Evolutionary conservation across 2,888 invertebrate species (phyloP).

Genomic region (Lordiphosa andalusiaca): DNA sequence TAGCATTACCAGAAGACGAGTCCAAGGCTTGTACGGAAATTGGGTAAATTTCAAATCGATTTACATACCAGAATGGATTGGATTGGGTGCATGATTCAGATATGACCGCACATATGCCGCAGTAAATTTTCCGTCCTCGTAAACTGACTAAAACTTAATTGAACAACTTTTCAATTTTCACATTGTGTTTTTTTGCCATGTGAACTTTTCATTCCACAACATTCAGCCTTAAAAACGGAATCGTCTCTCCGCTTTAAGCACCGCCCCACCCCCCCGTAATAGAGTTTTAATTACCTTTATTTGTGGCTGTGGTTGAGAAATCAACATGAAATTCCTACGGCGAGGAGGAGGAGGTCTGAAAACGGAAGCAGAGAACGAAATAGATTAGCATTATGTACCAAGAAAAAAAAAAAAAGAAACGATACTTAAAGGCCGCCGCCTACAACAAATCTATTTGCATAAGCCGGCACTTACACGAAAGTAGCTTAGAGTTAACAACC

Average conservation of each 20-base stretch:
- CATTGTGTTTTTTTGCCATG: too few relatives aligned
- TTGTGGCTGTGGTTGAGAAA: constrained; percentile 54
- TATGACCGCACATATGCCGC: too few relatives aligned
- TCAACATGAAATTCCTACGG: constrained; percentile 45
- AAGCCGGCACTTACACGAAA: too few relatives aligned
- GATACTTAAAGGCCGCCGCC: neutral
- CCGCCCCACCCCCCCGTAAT: constrained; percentile 35
- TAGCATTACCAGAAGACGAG: too few relatives aligned
- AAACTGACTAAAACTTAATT: too few relatives aligned
- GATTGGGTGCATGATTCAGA: too few relatives aligned
- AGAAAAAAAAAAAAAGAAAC: constrained; percentile 6
- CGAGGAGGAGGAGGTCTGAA: constrained; percentile 12
- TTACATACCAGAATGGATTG: too few relatives aligned
- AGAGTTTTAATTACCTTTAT: constrained; percentile 59
- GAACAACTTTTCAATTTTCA: too few relatives aligned
- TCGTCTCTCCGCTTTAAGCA: neutral
- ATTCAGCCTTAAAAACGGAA: neutral
- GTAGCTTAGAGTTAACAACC: too few relatives aligned
- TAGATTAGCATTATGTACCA: constrained; percentile 41
- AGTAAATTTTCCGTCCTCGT: too few relatives aligned
- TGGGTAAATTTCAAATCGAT: too few relatives aligned
- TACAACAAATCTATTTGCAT: neutral
- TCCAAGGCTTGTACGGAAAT: too few relatives aligned
- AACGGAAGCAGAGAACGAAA: constrained; percentile 29
- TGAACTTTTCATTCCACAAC: neutral